phyloP scores from a whole-genome alignment of 2,888 invertebrate genomes.

The Allophyes oxyacanthae region DNA sequence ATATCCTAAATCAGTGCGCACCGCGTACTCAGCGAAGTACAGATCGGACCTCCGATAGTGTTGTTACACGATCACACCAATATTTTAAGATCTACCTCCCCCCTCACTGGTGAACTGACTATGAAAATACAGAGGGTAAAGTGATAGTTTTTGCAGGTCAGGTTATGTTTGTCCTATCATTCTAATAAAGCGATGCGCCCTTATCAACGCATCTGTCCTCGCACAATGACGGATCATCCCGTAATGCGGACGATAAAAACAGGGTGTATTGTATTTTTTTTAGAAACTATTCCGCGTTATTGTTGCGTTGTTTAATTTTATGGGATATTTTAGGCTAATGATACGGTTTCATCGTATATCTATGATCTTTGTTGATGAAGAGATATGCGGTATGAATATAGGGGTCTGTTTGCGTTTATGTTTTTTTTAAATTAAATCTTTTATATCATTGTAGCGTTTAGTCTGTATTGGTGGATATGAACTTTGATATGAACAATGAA shows the following conservation, averaged over 20 bases:
- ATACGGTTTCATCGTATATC: constrained; percentile 83
- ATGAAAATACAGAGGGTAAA: constrained; percentile 7
- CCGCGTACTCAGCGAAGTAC: constrained; percentile 75
- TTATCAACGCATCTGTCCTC: constrained; percentile 85
- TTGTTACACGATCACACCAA: constrained; percentile 67
- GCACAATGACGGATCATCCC: constrained; percentile 87
- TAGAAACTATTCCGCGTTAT: constrained; percentile 78
- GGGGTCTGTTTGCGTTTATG: constrained; percentile 54
- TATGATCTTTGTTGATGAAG: constrained; percentile 69
- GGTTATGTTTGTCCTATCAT: constrained; percentile 69
- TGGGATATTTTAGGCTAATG: constrained; percentile 88
- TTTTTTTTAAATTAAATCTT: constrained; percentile 51
- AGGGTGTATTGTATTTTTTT: constrained; percentile 73
- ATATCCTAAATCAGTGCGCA: constrained; percentile 81
- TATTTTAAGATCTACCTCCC: constrained; percentile 62
- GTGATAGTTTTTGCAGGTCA: constrained; percentile 58
- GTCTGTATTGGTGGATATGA: constrained; percentile 4
- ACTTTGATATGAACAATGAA: constrained; percentile 1
- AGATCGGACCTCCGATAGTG: constrained; percentile 80
- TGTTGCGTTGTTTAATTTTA: constrained; percentile 86
- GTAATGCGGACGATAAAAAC: constrained; percentile 84
- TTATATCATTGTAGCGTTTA: constrained; percentile 31
- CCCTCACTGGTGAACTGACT: constrained; percentile 42
- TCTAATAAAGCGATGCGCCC: constrained; percentile 84
- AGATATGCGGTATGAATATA: constrained; percentile 65